A percentile compares a stretch with the other conserved stretches of the same genome.
phyloP scores from a whole-genome alignment of 1,140 invertebrate species.

The Heliconius melpomene region DNA sequence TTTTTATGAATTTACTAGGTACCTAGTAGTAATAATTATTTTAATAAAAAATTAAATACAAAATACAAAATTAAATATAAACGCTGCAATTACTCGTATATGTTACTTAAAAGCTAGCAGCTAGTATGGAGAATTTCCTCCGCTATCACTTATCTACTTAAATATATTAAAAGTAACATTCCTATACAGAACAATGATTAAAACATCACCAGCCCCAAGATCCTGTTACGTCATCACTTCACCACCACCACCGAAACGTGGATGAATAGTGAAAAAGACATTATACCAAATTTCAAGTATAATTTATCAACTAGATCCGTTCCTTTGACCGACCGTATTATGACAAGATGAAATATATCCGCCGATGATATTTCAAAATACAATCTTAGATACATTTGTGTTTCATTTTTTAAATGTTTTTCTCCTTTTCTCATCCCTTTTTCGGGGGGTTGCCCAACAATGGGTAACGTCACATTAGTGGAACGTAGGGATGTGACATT shows the following conservation, averaged over 20 bases:
- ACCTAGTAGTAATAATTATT: too few relatives aligned
- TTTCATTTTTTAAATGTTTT: constrained; percentile 59
- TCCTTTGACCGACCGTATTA: constrained; percentile 76
- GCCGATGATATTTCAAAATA: constrained; percentile 74
- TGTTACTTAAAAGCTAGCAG: too few relatives aligned
- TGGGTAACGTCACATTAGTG: constrained; percentile 60
- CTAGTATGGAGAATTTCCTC: too few relatives aligned
- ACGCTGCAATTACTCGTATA: too few relatives aligned
- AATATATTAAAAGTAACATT: neutral
- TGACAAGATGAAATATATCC: constrained; percentile 79
- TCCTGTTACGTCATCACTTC: constrained; percentile 70
- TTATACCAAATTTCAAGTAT: constrained; percentile 77
- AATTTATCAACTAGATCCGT: constrained; percentile 76
- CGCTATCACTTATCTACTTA: too few relatives aligned
- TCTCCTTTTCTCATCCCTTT: constrained; percentile 51
- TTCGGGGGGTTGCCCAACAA: constrained; percentile 47
- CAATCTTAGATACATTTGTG: constrained; percentile 65
- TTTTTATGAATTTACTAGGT: too few relatives aligned
- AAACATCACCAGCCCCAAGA: constrained; percentile 43
- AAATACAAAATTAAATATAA: too few relatives aligned
- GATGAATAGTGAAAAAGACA: constrained; percentile 79
- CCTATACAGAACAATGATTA: constrained; percentile 22
- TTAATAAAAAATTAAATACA: too few relatives aligned
- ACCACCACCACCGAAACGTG: constrained; percentile 50
- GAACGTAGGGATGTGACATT: constrained; percentile 62